Conservation (phyloP, 2,888 invertebrate species). For the Allolobophora icterica region DNA sequence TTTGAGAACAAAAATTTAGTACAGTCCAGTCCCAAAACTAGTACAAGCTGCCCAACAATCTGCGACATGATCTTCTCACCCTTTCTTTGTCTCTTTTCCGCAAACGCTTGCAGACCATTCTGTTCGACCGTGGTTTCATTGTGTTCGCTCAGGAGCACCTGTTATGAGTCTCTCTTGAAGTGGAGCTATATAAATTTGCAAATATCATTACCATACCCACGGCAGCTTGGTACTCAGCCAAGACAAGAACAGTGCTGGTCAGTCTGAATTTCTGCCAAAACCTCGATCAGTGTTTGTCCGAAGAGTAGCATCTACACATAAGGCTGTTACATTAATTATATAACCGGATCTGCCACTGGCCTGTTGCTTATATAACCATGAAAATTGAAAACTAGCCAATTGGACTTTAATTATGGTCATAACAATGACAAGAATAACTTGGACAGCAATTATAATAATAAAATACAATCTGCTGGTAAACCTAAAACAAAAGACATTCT, state of each 20-base stretch:
- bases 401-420: neutral
- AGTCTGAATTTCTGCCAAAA: neutral
- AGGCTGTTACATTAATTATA: neutral
- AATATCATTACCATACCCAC: too few relatives aligned
- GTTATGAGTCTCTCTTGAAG: too few relatives aligned
- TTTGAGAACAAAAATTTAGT: neutral
- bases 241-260: neutral
- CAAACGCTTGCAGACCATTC: too few relatives aligned
- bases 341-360: neutral
- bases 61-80: too few relatives aligned
- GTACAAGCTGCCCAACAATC: too few relatives aligned
- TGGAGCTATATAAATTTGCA: too few relatives aligned
- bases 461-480: neutral
- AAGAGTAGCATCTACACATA: neutral
- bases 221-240: neutral
- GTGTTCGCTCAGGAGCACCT: too few relatives aligned
- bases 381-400: neutral
- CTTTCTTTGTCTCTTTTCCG: too few relatives aligned
- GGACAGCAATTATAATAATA: neutral
- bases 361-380: neutral
- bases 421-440: neutral
- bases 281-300: neutral
- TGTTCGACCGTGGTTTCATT: too few relatives aligned
- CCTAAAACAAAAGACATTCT: too few relatives aligned
- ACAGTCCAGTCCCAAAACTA: too few relatives aligned